Conservation (phyloP, 2,797 vertebrate species). For the Pagetopsis macropterus region DNA sequence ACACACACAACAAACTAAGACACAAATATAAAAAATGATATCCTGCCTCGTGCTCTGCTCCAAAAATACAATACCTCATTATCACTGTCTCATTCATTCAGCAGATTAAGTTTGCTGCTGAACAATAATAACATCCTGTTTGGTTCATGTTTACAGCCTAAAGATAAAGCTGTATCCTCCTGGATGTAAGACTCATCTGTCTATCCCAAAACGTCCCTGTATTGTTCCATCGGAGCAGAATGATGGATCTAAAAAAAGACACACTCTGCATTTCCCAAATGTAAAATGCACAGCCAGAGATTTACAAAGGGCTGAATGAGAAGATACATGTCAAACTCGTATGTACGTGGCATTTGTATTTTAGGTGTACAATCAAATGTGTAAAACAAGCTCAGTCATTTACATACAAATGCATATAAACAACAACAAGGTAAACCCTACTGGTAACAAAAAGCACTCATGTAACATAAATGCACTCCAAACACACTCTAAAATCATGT, state of each 20-base stretch:
- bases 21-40: conserved; percentile 19
- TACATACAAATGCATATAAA: neutral
- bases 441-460: neutral
- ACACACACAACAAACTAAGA: conserved; percentile 10
- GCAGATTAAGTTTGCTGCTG: conserved; percentile 52
- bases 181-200: conserved; percentile 67
- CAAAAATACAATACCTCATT: conserved; percentile 36
- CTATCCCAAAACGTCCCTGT: conserved; percentile 70
- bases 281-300: conserved; percentile 23
- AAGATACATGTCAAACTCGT: neutral
- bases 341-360: neutral
- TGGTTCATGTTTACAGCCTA: conserved; percentile 57
- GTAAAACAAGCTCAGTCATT: neutral
- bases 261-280: conserved; percentile 32
- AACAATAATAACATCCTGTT: conserved; percentile 64
- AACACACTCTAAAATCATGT: neutral
- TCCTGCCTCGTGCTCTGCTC: conserved; percentile 21
- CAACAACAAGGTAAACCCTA: neutral
- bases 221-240: conserved; percentile 69
- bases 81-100: conserved; percentile 44
- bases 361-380: neutral
- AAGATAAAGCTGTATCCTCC: conserved; percentile 64
- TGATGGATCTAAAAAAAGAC: conserved; percentile 20
- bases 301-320: neutral
- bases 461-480: neutral